Evolutionary conservation across 2,113 vertebrate species (phyloP).

Genomic region (Piprites chloris): DNA sequence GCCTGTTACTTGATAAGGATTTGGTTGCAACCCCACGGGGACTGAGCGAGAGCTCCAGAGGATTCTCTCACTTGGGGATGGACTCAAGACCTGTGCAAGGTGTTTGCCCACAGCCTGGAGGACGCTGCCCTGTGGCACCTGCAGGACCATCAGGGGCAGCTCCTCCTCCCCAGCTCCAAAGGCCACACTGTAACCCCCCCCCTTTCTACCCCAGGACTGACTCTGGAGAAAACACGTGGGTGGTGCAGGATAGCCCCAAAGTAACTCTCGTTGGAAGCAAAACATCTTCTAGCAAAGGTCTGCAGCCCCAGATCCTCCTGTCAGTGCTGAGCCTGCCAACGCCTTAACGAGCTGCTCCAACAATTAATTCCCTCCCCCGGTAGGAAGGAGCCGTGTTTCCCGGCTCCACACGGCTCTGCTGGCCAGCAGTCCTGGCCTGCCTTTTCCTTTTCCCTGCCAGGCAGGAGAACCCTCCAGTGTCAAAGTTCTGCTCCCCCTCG

Average conservation of each 20-base stretch:
- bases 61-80: neutral
- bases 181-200: neutral
- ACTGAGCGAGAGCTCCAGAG: fast-evolving
- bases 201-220: fast-evolving
- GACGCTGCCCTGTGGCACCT: fast-evolving
- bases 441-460: neutral
- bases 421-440: neutral
- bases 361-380: neutral
- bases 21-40: neutral
- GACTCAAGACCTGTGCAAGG: neutral
- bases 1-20: neutral
- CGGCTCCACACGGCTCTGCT: neutral
- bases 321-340: neutral
- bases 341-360: neutral
- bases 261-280: neutral
- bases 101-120: neutral
- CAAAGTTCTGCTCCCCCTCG: neutral
- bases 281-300: neutral
- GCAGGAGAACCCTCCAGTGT: neutral
- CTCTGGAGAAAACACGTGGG: neutral
- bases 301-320: neutral
- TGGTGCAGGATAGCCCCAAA: neutral
- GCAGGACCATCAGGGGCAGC: neutral
- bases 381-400: neutral
- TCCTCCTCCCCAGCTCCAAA: neutral